Conservation (phyloP, 1,140 invertebrate genomes). For the Cardiocondyla obscurior region DNA sequence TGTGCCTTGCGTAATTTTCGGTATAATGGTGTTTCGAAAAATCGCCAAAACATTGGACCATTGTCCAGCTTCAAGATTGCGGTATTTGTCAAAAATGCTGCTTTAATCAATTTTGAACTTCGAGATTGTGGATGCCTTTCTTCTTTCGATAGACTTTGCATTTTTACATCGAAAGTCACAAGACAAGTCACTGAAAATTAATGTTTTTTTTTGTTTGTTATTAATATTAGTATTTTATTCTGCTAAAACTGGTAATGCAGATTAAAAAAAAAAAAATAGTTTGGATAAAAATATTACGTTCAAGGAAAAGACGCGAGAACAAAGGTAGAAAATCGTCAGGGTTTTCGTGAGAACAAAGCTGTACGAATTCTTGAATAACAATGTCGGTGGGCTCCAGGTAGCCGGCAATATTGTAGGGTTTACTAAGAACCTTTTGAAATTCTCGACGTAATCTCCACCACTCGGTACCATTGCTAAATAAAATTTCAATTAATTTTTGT, state of each 20-base stretch:
- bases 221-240: not conserved
- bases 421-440: conserved; percentile 92
- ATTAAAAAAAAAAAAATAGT: not conserved
- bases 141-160: conserved; percentile 86
- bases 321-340: conserved; percentile 88
- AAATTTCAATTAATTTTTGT: too few species aligned
- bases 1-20: conserved; percentile 88
- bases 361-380: conserved; percentile 88
- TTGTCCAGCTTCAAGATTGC: conserved; percentile 91
- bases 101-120: conserved; percentile 88
- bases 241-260: not conserved
- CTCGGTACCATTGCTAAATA: conserved; percentile 88
- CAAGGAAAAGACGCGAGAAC: conserved; percentile 90
- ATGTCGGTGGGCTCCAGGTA: conserved; percentile 87
- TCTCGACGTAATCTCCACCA: conserved; percentile 92
- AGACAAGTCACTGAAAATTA: conserved; percentile 88
- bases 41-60: conserved; percentile 89
- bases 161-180: conserved; percentile 87
- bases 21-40: conserved; percentile 90
- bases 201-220: not conserved
- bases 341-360: conserved; percentile 76
- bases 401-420: conserved; percentile 87
- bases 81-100: conserved; percentile 89
- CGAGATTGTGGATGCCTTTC: conserved; percentile 86
- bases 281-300: conserved; percentile 86